Evolutionary conservation across 2,797 vertebrate species (phyloP).

Genomic region (Apogon hyalosoma): DNA sequence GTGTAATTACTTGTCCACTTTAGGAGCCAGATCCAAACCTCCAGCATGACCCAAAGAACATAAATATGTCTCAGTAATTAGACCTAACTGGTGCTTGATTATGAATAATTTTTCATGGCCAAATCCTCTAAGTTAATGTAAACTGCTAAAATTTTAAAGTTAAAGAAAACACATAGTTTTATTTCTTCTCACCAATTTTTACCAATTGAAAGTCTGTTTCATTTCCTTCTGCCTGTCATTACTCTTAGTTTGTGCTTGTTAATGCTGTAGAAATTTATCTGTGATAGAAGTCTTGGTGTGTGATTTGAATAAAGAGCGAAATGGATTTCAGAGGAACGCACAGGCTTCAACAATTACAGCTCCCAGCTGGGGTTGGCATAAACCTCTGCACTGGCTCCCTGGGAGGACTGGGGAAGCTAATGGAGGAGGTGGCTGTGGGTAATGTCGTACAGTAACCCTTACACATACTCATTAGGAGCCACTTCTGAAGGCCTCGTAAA

Average conservation of each 20-base stretch:
- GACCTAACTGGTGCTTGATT: slow-evolving; percentile 51
- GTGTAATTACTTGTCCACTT: slow-evolving; percentile 59
- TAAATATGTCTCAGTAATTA: slow-evolving; percentile 59
- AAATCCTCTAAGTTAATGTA: slow-evolving; percentile 54
- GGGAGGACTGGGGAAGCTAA: slow-evolving; percentile 64
- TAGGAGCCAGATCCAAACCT: slow-evolving; percentile 31
- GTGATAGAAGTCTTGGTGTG: slow-evolving; percentile 5
- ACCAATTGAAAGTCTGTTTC: slow-evolving; percentile 6
- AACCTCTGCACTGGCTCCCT: slow-evolving; percentile 80
- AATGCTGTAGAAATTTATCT: slow-evolving; percentile 50
- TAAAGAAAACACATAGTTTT: slow-evolving; percentile 46
- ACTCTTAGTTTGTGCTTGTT: slow-evolving; percentile 2
- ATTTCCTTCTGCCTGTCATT: slow-evolving; percentile 15
- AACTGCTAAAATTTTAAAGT: slow-evolving; percentile 35
- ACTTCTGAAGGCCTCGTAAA: slow-evolving; percentile 84
- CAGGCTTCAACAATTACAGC: slow-evolving; percentile 76
- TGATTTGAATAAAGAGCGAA: slow-evolving; percentile 18
- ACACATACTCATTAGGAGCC: slow-evolving; percentile 79
- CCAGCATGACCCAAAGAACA: slow-evolving; percentile 46
- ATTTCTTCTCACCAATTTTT: slow-evolving; percentile 6
- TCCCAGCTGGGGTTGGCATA: slow-evolving; percentile 80
- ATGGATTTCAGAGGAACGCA: slow-evolving; percentile 55
- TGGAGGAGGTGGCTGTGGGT: slow-evolving; percentile 70
- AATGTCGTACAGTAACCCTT: slow-evolving; percentile 81
- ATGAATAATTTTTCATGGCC: slow-evolving; percentile 56